Evolutionary conservation across 2,797 vertebrate genomes (phyloP), one percentile per base, ranked within the genome.

Genomic region (Hafferia zeledoni): DNA sequence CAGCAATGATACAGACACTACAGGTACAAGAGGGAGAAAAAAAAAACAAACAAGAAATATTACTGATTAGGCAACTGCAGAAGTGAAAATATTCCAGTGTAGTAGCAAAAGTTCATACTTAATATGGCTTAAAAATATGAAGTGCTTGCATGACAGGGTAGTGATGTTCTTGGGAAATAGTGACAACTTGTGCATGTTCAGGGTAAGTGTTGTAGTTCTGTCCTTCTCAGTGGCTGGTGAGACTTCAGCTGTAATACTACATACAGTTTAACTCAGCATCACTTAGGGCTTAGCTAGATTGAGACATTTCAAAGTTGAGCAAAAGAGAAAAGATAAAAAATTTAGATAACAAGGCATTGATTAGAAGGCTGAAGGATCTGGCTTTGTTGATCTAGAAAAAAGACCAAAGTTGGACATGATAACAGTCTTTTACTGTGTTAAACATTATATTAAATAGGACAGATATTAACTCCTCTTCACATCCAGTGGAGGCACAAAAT

Each of bases 201-300:
- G 53, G 23, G 11, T 28, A 15, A 0, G 0, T n/a, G 7, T 18
- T 79, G 24, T 44, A 59, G 28, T n/a, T 63, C 24, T 67, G 1
- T 30, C 31, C 18, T 65, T 8, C 41, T 56, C 35, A 35, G 35
- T 37, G 39, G 3, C 17, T 74, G 35, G 8, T 69, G 61, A 83
- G n/a, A 63, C 24, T 81, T 70, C 35, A 77, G 4, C 39, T 80
- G 9, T 57, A 71, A 44, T 22, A 9, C 12, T 39, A 22, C 28
- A n/a, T 17, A 6, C 24, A 30, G 23, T 70, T 86, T 74, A 46
- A 13, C 11, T 74, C 35, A 67, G 17, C n/a, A 55, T 17, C 30
- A 11, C 35, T 31, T 39, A 44, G n/a, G 39, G 72, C 12, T 67
- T 39, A 61, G 30, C 28, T 23, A 64, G 24, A 17, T 28, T 46